Conservation (phyloP, 2,113 vertebrate species). For the Ia io region DNA sequence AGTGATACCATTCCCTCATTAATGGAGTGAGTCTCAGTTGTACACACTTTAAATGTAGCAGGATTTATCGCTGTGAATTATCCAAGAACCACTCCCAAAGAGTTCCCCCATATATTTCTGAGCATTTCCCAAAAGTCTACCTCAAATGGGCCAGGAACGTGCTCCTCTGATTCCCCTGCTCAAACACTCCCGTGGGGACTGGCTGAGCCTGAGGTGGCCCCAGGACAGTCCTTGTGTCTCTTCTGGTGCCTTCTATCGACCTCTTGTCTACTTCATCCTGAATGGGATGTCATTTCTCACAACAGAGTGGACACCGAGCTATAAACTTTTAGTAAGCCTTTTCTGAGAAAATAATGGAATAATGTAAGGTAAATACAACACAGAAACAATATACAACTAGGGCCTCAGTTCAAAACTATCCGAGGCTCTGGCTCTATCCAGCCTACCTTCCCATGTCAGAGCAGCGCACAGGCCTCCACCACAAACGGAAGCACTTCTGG, state of each 20-base stretch:
- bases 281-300: background rate
- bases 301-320: background rate
- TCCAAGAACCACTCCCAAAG: background rate
- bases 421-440: background rate
- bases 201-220: background rate
- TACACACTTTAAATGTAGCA: background rate
- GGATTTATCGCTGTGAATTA: background rate
- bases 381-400: background rate
- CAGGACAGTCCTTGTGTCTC: background rate
- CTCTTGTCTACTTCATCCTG: background rate
- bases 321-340: background rate
- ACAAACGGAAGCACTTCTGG: background rate
- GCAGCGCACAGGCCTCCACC: rapidly evolving
- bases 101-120: background rate
- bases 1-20: background rate
- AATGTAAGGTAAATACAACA: background rate
- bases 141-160: background rate
- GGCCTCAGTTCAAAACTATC: too few species aligned
- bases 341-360: background rate
- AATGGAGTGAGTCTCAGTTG: conserved; percentile 25
- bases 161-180: background rate
- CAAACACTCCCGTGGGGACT: too few species aligned
- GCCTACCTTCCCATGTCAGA: background rate
- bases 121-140: background rate
- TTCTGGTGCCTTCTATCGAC: background rate